A percentile compares a stretch with the other conserved stretches of the same genome.
Conservation (phyloP, 2,888 invertebrate species). For the Drosophila anomalata region DNA sequence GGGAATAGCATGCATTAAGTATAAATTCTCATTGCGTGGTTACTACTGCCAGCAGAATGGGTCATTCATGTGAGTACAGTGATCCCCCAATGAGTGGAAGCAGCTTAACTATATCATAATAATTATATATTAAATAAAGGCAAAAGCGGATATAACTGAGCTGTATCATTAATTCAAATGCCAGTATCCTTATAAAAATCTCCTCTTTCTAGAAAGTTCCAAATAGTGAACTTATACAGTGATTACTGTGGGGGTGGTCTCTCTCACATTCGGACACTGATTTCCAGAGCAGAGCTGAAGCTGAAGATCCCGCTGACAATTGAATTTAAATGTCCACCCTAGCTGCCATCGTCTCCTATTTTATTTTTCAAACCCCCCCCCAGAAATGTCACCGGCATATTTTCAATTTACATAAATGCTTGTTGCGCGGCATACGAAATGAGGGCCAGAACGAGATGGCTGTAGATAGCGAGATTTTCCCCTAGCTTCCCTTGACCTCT, state of each 20-base stretch:
- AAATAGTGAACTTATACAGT: neutral
- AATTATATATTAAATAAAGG: no score
- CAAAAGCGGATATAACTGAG: no score
- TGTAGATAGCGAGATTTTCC: constrained; percentile 2
- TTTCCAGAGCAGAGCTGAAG: constrained; percentile 44
- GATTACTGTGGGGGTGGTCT: constrained; percentile 13
- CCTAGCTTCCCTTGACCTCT: constrained; percentile 8
- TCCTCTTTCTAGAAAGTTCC: neutral
- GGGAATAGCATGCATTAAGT: constrained; percentile 64
- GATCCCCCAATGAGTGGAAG: neutral
- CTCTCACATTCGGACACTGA: constrained; percentile 35
- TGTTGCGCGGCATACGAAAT: constrained; percentile 70
- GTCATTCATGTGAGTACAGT: constrained; percentile 12
- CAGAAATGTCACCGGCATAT: constrained; percentile 57
- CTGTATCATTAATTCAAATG: no score
- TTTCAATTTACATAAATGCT: constrained; percentile 79
- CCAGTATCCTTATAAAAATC: neutral
- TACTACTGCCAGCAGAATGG: constrained; percentile 12
- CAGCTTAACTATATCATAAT: neutral
- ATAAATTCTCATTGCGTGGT: constrained; percentile 61
- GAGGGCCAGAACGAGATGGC: constrained; percentile 41
- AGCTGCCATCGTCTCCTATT: constrained; percentile 9
- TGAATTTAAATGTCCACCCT: constrained; percentile 75
- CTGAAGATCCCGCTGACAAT: constrained; percentile 67
- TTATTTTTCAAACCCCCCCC: constrained; percentile 20